Evolutionary conservation across 2,797 vertebrate species (phyloP), one percentile per base, ranked within the genome.

Genomic region (Astyanax mexicanus): DNA sequence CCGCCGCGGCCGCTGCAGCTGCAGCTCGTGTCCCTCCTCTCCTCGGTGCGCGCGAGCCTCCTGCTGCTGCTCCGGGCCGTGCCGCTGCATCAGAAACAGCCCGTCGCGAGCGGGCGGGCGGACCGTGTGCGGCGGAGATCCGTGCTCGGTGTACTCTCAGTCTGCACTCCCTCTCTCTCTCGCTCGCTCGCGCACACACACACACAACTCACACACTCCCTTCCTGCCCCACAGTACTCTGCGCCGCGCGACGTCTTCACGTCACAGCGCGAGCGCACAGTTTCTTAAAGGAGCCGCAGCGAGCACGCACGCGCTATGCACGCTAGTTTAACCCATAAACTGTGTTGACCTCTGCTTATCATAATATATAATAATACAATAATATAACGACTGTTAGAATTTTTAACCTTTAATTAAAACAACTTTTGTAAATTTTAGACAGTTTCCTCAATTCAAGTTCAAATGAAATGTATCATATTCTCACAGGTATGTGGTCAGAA

Each of bases 251-350:
- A 85, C 90, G 91, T 89, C 79, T 7, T 45, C 2, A 84, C 92
- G 91, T 92, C 91, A 92, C 85, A 15, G 25, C 27, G 7, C 9
- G 37, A 77, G n/a, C 10, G 51, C 42, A 72, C 52, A 55, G 69
- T 54, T 79, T 79, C 83, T 94, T 94, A 94, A 94, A 94, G 93
- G 89, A 83, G 85, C 92, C 92, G 90, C 78, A n/a, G n/a, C n/a
- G n/a, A n/a, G 55, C 62, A 27, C 21, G 10, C 0, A 23, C 21
- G 8, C 17, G 17, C n/a, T 6, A n/a, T 45, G n/a, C n/a, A n/a
- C n/a, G n/a, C n/a, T n/a, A n/a, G n/a, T n/a, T n/a, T n/a, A n/a
- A n/a, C n/a, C n/a, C n/a, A n/a, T n/a, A n/a, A n/a, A n/a, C n/a
- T n/a, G n/a, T n/a, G n/a, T n/a, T n/a, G n/a, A n/a, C n/a, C n/a